Evolutionary conservation across 2,888 invertebrate species (phyloP), one percentile per base, ranked within the genome.

Genomic region (Empis stercorea): DNA sequence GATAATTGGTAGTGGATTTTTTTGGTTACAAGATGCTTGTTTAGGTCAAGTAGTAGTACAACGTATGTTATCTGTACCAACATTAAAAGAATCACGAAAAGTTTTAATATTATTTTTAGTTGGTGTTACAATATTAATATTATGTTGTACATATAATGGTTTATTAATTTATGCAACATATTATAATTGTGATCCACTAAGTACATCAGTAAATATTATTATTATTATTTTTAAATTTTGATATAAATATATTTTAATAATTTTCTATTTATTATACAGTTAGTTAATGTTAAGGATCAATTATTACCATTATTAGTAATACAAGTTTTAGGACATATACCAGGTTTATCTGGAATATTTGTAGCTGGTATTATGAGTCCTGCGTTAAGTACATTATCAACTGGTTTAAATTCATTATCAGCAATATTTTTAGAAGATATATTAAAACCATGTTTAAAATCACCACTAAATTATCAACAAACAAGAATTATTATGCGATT

Each of bases 291-390:
- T 23, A 81, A 84, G 57, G 86, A 87, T 62, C 85, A 92, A 68
- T 68, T 92, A 10, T 69, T 92, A 4, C 91, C 91, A 0, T 66
- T 89, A 9, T 73, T 88, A 45, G 88, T 91, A 9, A 88, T 91
- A 87, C 83, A 88, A 53, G 78, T 83, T 11, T 68, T 91, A 34
- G 81, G 84, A 1, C 71, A 78, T 45, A 74, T 80, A 50, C 87
- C 87, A 0, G 92, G 92, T 0, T 64, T 94, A 38, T 82, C 91
- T 0, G 93, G 93, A 20, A 71, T 93, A 1, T 92, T 93, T 60
- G 81, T 92, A 0, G 87, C 92, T 30, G 91, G 89, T 3, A 82
- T 93, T 40, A 92, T 92, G 59, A 89, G 91, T 66, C 92, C 91
- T 13, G 87, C 92, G 3, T 70, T 94, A 20, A 86, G 86, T 64